Percentiles rank a stretch among this genome's conserved stretches.
Evolutionary conservation across 2,797 vertebrate genomes (phyloP).

Genomic region (Melanotaenia parkinsoni): DNA sequence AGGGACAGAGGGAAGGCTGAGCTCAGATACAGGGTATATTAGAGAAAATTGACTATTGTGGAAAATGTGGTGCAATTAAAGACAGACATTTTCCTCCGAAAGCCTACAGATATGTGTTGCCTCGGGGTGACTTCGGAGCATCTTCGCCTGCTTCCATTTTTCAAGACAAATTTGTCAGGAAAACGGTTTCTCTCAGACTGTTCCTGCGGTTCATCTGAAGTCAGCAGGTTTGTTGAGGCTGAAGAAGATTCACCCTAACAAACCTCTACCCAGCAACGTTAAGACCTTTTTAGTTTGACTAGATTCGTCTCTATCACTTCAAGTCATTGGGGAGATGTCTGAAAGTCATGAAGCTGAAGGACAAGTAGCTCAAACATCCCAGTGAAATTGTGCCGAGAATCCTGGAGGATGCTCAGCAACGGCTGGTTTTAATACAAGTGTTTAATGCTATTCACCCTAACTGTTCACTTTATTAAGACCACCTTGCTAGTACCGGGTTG

Average conservation of each 20-base stretch:
- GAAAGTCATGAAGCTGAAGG: neutral
- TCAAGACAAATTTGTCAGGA: neutral
- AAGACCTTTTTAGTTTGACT: neutral
- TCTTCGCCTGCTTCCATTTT: neutral
- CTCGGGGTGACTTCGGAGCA: conserved; percentile 1
- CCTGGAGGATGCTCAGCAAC: too few relatives aligned
- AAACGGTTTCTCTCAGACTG: conserved; percentile 13
- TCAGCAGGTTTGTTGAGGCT: neutral
- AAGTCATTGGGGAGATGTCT: neutral
- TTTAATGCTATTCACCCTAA: too few relatives aligned
- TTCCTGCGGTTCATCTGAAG: neutral
- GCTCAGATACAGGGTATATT: conserved; percentile 27
- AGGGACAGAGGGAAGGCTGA: neutral
- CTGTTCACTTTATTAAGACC: too few relatives aligned
- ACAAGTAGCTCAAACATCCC: neutral
- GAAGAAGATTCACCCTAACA: neutral
- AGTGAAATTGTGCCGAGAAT: too few relatives aligned
- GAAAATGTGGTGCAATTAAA: conserved; percentile 48
- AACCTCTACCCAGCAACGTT: neutral
- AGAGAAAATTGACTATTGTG: conserved; percentile 40
- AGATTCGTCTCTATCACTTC: neutral
- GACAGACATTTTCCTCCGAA: conserved; percentile 23
- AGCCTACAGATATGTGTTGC: neutral
- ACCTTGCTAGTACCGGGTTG: too few relatives aligned
- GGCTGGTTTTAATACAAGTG: too few relatives aligned